phyloP scores from a whole-genome alignment of 2,113 vertebrate genomes.

The Psammodynastes pulverulentus region DNA sequence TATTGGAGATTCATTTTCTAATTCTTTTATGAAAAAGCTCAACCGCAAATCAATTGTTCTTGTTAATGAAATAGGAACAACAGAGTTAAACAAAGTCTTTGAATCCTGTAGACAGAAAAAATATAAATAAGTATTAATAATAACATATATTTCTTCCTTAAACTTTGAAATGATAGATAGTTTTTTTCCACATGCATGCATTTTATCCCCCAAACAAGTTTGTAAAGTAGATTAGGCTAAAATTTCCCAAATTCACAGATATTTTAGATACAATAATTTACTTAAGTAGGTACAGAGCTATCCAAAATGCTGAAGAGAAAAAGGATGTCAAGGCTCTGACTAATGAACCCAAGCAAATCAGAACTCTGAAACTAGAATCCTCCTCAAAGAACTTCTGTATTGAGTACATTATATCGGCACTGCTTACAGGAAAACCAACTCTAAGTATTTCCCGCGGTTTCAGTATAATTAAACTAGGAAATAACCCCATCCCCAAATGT shows the following conservation, averaged over 20 bases:
- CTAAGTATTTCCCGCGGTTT: too few relatives aligned
- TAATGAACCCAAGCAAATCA: too few relatives aligned
- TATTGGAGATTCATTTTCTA: background rate
- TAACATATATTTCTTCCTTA: background rate
- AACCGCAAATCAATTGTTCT: background rate
- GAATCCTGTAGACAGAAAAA: background rate
- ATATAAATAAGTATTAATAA: background rate
- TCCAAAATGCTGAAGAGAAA: background rate
- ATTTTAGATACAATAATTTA: background rate
- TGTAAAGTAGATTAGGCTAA: background rate
- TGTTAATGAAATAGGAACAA: background rate
- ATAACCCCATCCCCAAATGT: too few relatives aligned
- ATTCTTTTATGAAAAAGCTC: background rate
- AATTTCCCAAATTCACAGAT: background rate
- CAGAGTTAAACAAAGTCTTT: background rate
- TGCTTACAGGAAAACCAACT: too few relatives aligned
- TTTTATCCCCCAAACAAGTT: background rate
- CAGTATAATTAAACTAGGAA: too few relatives aligned
- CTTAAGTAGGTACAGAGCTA: background rate
- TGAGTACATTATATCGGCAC: too few relatives aligned
- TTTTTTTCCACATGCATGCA: background rate
- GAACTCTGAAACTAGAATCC: too few relatives aligned
- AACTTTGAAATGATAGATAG: background rate
- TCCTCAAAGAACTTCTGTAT: too few relatives aligned
- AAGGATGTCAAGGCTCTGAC: background rate